Evolutionary conservation across 1,140 invertebrate species (phyloP), one percentile per base, ranked within the genome.

Genomic region (Philotrypesis tridentata): DNA sequence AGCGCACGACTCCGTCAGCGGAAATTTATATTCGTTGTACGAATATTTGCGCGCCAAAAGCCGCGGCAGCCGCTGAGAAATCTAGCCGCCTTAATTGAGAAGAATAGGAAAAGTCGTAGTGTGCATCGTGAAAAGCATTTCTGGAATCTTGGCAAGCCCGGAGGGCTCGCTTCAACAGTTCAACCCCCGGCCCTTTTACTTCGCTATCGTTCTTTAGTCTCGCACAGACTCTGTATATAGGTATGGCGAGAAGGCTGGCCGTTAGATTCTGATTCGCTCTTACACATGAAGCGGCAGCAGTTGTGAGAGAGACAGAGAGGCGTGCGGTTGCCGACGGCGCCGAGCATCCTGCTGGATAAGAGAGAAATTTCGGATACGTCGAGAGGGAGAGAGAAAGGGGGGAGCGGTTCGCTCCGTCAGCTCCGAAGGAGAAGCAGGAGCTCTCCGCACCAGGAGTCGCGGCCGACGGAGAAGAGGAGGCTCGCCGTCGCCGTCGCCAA

Each of bases 381-480:
- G 43, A 74, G 73, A n/a, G 72, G 17, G 72, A 55, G 43, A 17
- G 60, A 61, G 17, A 40, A 55, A n/a, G 60, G 25, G 74, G 17
- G n/a, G 31, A 33, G 9, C 33, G 9, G 33, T 14, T 14, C 40
- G 1, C 40, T 43, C 40, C 1, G 8, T 37, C 8, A 37, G 33
- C 40, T 43, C 48, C 4, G 21, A 55, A 55, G 17, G 48, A 7
- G 48, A n/a, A n/a, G n/a, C n/a, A n/a, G n/a, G n/a, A n/a, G n/a
- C n/a, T n/a, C 33, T 9, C 4, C 48, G 21, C 21, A 55, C 21
- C 48, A 55, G 48, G 48, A 55, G 17, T 6, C 21, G 25, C 7
- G 27, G 61, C 61, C 61, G 0, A 55, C 48, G 48, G 9, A 2
- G 27, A 65, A 29, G 23, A 65, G 61, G 61, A 65, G 70, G 31